A percentile compares a stretch with the other conserved stretches of the same genome.
These are phyloP conservation scores for Hydriomena furcata DNA, from an alignment of 2,888 invertebrate species.

Conservation along the genomic window DNA sequence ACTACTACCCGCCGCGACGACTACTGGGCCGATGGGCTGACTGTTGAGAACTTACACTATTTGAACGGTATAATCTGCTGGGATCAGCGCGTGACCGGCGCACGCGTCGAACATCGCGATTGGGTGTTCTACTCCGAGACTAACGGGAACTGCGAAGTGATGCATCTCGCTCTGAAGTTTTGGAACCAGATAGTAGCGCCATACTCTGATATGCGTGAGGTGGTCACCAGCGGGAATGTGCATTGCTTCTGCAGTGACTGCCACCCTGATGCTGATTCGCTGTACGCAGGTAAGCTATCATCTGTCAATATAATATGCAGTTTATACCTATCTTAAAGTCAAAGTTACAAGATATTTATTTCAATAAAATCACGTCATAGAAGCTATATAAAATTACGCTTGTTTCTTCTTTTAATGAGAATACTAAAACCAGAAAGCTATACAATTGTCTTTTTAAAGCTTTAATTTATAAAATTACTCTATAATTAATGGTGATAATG, in stretches of 20 bases:
- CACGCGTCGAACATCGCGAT: conserved; percentile 30
- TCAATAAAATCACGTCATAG: too few species aligned
- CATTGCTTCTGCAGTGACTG: conserved; percentile 65
- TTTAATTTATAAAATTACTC: too few species aligned
- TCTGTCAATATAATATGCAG: too few species aligned
- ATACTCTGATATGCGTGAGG: conserved; percentile 63
- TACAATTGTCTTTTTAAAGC: too few species aligned
- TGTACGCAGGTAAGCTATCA: conserved; percentile 55
- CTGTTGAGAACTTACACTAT: conserved; percentile 63
- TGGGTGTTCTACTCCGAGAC: conserved; percentile 37
- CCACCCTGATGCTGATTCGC: conserved; percentile 54
- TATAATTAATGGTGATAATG: too few species aligned
- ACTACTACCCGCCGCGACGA: conserved; percentile 61
- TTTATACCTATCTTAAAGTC: too few species aligned
- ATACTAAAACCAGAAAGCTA: too few species aligned
- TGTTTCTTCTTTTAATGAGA: too few species aligned
- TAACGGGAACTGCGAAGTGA: conserved; percentile 56
- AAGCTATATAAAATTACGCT: too few species aligned
- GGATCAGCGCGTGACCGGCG: conserved; percentile 48
- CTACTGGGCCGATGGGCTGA: conserved; percentile 53
- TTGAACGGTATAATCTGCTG: conserved; percentile 58
- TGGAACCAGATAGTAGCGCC: conserved; percentile 65
- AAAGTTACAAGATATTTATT: too few species aligned
- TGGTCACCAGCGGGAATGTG: conserved; percentile 68
- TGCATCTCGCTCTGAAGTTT: conserved; percentile 67